Conservation (phyloP, 2,113 vertebrate genomes). For the Sinocyclocheilus anophthalmus region DNA sequence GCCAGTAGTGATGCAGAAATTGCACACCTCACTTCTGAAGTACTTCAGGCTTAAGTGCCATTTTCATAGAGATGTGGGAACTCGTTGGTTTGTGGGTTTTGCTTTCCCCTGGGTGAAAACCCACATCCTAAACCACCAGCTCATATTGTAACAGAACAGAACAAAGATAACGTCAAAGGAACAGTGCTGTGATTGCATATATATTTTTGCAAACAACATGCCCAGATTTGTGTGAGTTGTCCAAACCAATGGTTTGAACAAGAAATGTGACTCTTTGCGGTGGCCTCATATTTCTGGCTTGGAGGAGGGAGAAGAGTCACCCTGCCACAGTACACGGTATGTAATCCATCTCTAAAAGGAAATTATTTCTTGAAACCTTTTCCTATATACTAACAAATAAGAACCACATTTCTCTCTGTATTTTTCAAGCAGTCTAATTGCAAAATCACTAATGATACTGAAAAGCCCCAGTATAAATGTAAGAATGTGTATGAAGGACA, state of each 20-base stretch:
- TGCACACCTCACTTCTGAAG: neutral
- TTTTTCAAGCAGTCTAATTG: neutral
- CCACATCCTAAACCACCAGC: conserved; percentile 26
- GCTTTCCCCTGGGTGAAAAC: neutral
- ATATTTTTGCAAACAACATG: conserved; percentile 9
- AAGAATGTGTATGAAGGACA: neutral
- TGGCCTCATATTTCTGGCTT: neutral
- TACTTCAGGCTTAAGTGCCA: conserved; percentile 12
- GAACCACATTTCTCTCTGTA: neutral
- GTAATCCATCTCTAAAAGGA: conserved; percentile 49
- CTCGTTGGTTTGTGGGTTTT: neutral
- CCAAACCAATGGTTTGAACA: neutral
- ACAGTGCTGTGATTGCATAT: neutral
- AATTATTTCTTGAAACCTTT: neutral
- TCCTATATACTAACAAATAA: neutral
- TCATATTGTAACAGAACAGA: neutral
- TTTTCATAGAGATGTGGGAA: neutral
- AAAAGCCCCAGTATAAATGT: neutral
- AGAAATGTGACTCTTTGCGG: conserved; percentile 5
- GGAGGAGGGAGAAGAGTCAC: neutral
- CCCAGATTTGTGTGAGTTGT: neutral
- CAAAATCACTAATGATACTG: neutral
- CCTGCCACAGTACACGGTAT: conserved; percentile 9
- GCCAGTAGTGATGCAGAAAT: neutral
- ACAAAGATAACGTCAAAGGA: neutral